Evolutionary conservation across 1,140 invertebrate species (phyloP).

Genomic region (Linepithema humile): DNA sequence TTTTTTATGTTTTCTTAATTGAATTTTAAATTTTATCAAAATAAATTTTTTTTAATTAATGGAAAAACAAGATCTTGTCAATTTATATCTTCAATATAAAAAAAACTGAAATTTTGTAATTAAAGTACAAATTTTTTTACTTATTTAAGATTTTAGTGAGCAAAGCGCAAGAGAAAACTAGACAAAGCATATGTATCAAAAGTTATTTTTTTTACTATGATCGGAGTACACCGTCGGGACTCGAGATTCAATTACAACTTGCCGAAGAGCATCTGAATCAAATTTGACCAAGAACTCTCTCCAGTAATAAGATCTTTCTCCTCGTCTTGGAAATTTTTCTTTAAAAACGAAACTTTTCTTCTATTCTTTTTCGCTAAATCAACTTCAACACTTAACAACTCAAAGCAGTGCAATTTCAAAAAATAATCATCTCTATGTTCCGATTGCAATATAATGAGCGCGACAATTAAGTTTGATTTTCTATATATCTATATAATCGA

Average conservation of each 20-base stretch:
- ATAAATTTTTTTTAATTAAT: too few relatives aligned
- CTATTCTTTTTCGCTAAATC: background rate
- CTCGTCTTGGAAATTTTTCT: background rate
- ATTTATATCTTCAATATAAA: too few relatives aligned
- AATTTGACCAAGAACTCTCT: slow-evolving; percentile 14
- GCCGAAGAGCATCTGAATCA: background rate
- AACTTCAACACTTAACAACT: background rate
- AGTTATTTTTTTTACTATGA: background rate
- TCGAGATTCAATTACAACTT: slow-evolving; percentile 42
- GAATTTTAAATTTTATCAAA: background rate
- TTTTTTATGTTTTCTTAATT: background rate
- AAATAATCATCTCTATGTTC: background rate
- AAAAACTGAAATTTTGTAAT: too few relatives aligned
- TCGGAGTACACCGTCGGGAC: background rate
- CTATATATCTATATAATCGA: too few relatives aligned
- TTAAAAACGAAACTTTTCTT: background rate
- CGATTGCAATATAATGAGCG: too few relatives aligned
- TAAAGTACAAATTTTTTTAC: too few relatives aligned
- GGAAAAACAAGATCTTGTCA: too few relatives aligned
- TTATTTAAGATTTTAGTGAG: background rate
- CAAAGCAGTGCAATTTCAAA: background rate
- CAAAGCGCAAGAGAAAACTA: background rate
- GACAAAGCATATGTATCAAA: background rate
- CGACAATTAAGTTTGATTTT: too few relatives aligned
- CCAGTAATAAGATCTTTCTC: background rate